Conservation (phyloP, 2,888 invertebrate species). For the Lutraria lutraria region DNA sequence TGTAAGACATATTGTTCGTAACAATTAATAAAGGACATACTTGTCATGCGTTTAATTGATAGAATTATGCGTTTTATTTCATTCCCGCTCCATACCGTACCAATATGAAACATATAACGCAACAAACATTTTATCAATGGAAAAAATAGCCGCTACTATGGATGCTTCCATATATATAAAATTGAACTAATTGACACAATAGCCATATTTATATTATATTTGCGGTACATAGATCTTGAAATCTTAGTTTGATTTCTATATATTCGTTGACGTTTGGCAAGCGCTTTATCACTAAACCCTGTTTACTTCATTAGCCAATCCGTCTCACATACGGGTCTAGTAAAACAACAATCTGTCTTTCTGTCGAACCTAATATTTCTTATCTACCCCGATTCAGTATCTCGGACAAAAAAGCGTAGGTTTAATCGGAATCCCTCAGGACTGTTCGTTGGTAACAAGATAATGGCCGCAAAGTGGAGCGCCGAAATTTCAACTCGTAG, state of each 20-base stretch:
- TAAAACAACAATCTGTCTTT: constrained; percentile 62
- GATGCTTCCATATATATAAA: background rate
- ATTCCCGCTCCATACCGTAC: background rate
- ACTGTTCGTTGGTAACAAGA: constrained; percentile 35
- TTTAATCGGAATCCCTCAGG: constrained; percentile 42
- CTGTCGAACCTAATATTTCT: constrained; percentile 50
- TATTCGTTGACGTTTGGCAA: constrained; percentile 24
- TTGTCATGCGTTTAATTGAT: background rate
- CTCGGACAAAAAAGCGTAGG: constrained; percentile 29
- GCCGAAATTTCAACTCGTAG: constrained; percentile 35
- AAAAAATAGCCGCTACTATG: background rate
- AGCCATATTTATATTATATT: background rate
- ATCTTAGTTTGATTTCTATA: constrained; percentile 6
- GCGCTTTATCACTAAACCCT: constrained; percentile 11
- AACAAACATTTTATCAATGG: background rate
- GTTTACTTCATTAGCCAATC: constrained; percentile 27
- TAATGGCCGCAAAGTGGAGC: constrained; percentile 32
- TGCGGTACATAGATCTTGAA: background rate
- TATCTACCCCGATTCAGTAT: constrained; percentile 36
- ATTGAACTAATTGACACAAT: background rate
- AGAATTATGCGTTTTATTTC: background rate
- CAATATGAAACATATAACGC: background rate
- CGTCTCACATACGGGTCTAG: constrained; percentile 37
- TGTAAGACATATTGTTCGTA: background rate
- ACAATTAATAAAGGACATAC: no score